Evolutionary conservation across 2,888 invertebrate species (phyloP), one percentile per base, ranked within the genome.

Genomic region (Megamerina dolium): DNA sequence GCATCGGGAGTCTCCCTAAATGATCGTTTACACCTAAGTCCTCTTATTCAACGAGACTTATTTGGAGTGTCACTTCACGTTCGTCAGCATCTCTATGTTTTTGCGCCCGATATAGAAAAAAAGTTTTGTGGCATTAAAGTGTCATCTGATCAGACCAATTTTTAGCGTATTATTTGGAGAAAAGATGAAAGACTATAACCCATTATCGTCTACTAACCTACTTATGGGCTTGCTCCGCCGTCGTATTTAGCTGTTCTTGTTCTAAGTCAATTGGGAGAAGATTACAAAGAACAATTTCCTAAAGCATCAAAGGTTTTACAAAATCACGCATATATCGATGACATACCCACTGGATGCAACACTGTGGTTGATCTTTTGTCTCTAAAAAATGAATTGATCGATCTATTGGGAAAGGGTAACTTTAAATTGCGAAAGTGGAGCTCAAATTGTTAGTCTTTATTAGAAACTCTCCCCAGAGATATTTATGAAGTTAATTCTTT

Each of bases 191-290:
- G 8, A 27, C 4, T 13, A 5, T n/a, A 32, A 18, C 17, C 34
- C 38, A 33, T 26, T 43, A 33, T 43, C 32, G 43, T n/a, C 29
- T 43, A 10, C 16, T 37, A 10, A 45, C 45, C 37, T 14, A 39
- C 44, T 13, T 39, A 44, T 16, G 44, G 39, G 29, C 36, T 39
- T 21, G 44, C 44, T 14, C 27, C 41, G 5, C 41, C 41, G 10
- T 37, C 45, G 1, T 40, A 36, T 37, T 12, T 44, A 6, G 29
- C 44, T 16, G 35, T 39, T 19, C 32, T 37, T 5, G 29, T 43
- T 8, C 37, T 43, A 3, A 37, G 19, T 19, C 43, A 43, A 34
- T 17, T 43, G 10, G 39, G 35, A 10, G 31, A 23, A 4, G 39
- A 39, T 10, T 40, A 45, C 1, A 31, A 40, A 14, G 12, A 13